phyloP scores from a whole-genome alignment of 2,113 vertebrate genomes.

The Butastur rufipennis region DNA sequence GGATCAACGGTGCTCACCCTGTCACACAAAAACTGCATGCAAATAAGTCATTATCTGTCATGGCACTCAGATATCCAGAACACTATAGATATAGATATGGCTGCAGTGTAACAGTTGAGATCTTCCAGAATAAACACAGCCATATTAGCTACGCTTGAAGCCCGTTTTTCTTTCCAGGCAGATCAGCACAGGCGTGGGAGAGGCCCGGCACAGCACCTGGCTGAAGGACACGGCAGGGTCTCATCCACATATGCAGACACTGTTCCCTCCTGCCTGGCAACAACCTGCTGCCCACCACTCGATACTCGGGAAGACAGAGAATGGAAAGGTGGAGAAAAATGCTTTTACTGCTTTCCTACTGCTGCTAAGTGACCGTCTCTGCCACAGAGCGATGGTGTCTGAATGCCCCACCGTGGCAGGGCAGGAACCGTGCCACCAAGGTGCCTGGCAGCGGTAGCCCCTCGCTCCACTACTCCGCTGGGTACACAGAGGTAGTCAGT shows the following conservation, averaged over 20 bases:
- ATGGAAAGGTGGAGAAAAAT: not conserved
- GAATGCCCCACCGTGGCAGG: accelerated
- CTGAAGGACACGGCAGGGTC: not conserved
- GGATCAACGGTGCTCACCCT: not conserved
- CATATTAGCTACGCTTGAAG: not conserved
- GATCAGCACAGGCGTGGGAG: not conserved
- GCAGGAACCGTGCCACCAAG: not conserved
- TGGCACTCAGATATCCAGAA: not conserved
- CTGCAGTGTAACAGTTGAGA: not conserved
- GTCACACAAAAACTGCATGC: not conserved
- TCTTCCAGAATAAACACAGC: not conserved
- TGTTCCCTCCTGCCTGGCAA: not conserved
- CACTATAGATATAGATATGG: accelerated
- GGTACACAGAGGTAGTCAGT: not conserved
- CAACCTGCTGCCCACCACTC: not conserved
- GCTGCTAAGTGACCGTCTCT: not conserved
- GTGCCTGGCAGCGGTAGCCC: not conserved
- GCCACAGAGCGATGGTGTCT: not conserved
- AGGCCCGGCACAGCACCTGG: not conserved
- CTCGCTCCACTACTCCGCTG: not conserved
- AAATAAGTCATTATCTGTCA: constrained; percentile 5
- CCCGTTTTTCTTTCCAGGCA: not conserved
- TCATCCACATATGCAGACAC: not conserved
- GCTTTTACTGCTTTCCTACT: not conserved
- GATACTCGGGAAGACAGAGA: not conserved